Evolutionary conservation across 2,888 invertebrate genomes (phyloP), one percentile per base, ranked within the genome.

Genomic region (Agrilus biguttatus): DNA sequence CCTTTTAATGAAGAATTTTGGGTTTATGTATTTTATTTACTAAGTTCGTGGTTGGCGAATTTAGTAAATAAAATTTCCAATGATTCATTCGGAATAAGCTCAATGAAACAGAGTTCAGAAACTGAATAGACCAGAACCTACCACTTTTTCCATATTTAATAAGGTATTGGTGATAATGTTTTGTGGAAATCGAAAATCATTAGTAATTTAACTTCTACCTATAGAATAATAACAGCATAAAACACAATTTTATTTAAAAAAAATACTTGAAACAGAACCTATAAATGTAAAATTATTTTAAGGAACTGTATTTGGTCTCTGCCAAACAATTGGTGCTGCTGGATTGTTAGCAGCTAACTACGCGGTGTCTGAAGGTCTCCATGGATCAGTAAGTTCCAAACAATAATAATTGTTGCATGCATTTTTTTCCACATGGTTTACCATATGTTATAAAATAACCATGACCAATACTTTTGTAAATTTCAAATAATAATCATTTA

Each of bases 241-340:
- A 43, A 64, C 63, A 6, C 63, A 65, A 1, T 63, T 65, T 0
- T 63, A 62, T 10, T 65, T 65, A 46, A 64, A 33, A 23, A 33
- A 41, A 37, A 32, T 8, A 14, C 12, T 14, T 4, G n/a, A 28
- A 17, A 33, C 32, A 34, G 12, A 19, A n/a, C n/a, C n/a, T n/a
- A n/a, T n/a, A n/a, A n/a, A n/a, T n/a, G n/a, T n/a, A n/a, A n/a
- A 21, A 10, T 28, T 28, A 28, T 33, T 51, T 54, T 8, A 45
- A 68, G 68, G 68, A 33, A 67, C 68, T 8, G 67, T 68, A 32
- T 67, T 67, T 51, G 67, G 67, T 7, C 51, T 67, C 12, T 73
- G 74, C 54, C 73, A 74, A 51, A 74, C 73, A 14, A 63, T 74
- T 28, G 74, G 74, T 8, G 73, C 74, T 14, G 73, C 72, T 4